Evolutionary conservation across 2,888 invertebrate species (phyloP), one percentile per base, ranked within the genome.

Genomic region (Eupithecia pulchellata): DNA sequence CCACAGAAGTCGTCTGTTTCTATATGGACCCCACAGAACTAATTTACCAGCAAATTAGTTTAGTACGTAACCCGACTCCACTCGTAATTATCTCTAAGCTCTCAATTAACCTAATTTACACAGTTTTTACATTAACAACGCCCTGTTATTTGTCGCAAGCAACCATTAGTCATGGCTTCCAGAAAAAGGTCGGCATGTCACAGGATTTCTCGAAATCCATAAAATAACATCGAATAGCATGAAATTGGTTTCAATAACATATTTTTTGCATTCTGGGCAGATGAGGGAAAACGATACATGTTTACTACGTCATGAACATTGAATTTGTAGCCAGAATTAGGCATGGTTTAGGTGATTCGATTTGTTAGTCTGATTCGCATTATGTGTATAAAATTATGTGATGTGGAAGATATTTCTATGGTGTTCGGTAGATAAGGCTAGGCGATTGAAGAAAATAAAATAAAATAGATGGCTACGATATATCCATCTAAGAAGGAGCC

Each of bases 151-250:
- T 57, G 57, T 68, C 34, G n/a, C 62, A 62, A 68, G 66, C 8
- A 52, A 71, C 52, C 72, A 73, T 73, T 69, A 67, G 69, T 67
- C 64, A 67, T 25, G 69, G 57, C 0, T 62, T 63, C 47, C 64
- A 69, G 66, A 61, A 67, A 69, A 69, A 67, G 52, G 75, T 69
- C 76, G 76, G 77, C 69, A 42, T 47, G 39, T 77, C 75, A 77
- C 64, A 76, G 47, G 64, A 66, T 58, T 76, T 74, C 77, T 69
- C 62, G 65, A 78, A 75, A 73, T 68, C 72, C 75, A 69, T 76
- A 68, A 74, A 75, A 74, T 69, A 63, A 34, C 42, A 20, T 57
- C 66, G 60, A 75, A 66, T 73, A 69, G 70, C 74, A 71, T 78
- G 69, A 76, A 76, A 78, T 78, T 73, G 58, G 61, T 64, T 65